A percentile compares a stretch with the other conserved stretches of the same genome.
Conservation (phyloP, 2,888 invertebrate genomes). For the Noctua janthe region DNA sequence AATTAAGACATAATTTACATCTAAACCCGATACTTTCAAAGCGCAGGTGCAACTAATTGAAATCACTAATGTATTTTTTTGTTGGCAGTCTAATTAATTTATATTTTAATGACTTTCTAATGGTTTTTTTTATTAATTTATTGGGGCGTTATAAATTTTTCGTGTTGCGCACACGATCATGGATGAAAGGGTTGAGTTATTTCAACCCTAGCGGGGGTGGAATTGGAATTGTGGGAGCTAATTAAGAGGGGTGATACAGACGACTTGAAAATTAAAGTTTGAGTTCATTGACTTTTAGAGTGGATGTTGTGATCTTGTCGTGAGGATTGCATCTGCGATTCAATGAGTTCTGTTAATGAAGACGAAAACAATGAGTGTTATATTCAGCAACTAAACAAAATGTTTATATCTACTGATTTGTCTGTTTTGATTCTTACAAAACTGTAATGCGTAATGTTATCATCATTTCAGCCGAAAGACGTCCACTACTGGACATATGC, state of each 20-base stretch:
- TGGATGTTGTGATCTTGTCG: conserved; percentile 31
- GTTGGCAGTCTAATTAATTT: conserved; percentile 75
- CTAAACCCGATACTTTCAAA: conserved; percentile 49
- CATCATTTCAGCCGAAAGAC: no score
- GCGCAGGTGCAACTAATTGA: conserved; percentile 73
- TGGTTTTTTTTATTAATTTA: conserved; percentile 71
- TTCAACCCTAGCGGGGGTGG: conserved; percentile 47
- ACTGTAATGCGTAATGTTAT: neutral
- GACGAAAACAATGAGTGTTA: neutral
- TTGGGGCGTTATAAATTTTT: conserved; percentile 64
- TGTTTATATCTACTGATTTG: neutral
- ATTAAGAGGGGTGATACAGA: conserved; percentile 56
- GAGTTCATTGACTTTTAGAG: conserved; percentile 51
- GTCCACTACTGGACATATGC: no score
- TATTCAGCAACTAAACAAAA: no score
- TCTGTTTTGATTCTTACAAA: neutral
- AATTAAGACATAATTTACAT: conserved; percentile 65
- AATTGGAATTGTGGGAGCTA: conserved; percentile 58
- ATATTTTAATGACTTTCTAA: conserved; percentile 77
- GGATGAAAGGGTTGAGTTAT: conserved; percentile 60
- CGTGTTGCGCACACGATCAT: conserved; percentile 58
- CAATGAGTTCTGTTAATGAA: neutral
- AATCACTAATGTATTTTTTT: conserved; percentile 73
- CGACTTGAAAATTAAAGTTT: conserved; percentile 48
- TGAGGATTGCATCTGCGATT: neutral